Percentiles rank a stretch among this genome's conserved stretches.
Evolutionary conservation across 2,113 vertebrate genomes (phyloP).

Genomic region (Struthidea cinerea): DNA sequence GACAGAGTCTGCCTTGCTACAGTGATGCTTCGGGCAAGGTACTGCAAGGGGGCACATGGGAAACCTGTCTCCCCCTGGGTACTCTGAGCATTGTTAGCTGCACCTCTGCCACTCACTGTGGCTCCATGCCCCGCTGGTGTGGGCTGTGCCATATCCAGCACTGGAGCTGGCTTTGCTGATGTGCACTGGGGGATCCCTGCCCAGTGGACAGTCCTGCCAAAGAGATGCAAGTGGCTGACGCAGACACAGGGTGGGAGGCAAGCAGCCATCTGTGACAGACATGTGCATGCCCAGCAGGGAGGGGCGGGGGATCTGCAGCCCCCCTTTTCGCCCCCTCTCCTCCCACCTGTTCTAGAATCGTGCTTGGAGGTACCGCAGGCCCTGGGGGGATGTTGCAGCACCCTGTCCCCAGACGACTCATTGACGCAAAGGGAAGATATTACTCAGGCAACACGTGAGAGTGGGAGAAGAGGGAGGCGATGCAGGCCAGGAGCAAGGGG

Average conservation of each 20-base stretch:
- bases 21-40: background rate
- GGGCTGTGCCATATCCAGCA: background rate
- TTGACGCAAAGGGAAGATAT: background rate
- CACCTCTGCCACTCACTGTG: background rate
- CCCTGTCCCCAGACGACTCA: background rate
- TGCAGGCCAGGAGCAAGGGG: background rate
- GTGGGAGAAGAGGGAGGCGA: background rate
- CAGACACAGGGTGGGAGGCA: background rate
- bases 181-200: background rate
- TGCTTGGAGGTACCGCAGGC: background rate
- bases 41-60: background rate
- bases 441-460: background rate
- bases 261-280: background rate
- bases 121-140: accelerated
- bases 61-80: background rate
- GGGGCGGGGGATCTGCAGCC: background rate
- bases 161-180: background rate
- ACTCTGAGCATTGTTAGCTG: background rate
- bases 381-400: background rate
- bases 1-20: background rate
- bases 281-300: background rate
- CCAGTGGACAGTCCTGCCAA: background rate
- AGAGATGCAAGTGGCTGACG: background rate
- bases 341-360: background rate
- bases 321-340: background rate